Evolutionary conservation across 1,140 invertebrate genomes (phyloP).

Genomic region (Zaprionus camerounensis): DNA sequence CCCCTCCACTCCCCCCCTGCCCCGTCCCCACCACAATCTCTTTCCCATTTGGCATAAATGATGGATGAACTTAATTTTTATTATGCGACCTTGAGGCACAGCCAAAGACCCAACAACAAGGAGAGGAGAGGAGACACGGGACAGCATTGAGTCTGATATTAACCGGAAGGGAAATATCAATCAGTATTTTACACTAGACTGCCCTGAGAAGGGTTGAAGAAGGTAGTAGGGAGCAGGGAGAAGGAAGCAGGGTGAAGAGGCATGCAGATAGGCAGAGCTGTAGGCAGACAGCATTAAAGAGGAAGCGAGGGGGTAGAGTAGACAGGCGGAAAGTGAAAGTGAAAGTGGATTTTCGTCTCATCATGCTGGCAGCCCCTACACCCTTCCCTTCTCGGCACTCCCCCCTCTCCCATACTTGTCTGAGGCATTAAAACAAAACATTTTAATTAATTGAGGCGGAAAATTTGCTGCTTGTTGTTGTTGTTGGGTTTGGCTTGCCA

Average conservation of each 20-base stretch:
- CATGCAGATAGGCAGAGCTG: not conserved
- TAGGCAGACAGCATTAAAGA: not conserved
- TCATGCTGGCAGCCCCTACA: conserved; percentile 2
- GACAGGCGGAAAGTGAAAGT: not conserved
- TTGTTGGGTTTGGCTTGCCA: conserved; percentile 23
- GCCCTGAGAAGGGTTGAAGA: conserved; percentile 23
- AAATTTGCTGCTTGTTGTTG: conserved; percentile 45
- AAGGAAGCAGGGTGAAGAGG: not conserved
- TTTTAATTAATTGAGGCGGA: conserved; percentile 79
- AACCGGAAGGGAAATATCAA: conserved; percentile 74
- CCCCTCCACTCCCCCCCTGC: not conserved
- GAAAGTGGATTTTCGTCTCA: conserved; percentile 19
- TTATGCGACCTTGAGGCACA: conserved; percentile 66
- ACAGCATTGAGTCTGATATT: conserved; percentile 50
- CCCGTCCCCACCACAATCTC: not conserved
- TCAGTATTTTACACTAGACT: conserved; percentile 76
- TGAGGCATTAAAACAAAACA: conserved; percentile 71
- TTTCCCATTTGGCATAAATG: conserved; percentile 50
- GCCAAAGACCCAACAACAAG: conserved; percentile 22
- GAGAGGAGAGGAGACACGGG: conserved; percentile 4
- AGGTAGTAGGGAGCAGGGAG: not conserved
- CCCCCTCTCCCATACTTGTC: not conserved
- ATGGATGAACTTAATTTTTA: conserved; percentile 80
- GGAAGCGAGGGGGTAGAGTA: not conserved
- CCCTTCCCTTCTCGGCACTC: not conserved